A percentile compares a stretch with the other conserved stretches of the same genome.
phyloP scores from a whole-genome alignment of 2,888 invertebrate genomes.

The Dione vanillae region DNA sequence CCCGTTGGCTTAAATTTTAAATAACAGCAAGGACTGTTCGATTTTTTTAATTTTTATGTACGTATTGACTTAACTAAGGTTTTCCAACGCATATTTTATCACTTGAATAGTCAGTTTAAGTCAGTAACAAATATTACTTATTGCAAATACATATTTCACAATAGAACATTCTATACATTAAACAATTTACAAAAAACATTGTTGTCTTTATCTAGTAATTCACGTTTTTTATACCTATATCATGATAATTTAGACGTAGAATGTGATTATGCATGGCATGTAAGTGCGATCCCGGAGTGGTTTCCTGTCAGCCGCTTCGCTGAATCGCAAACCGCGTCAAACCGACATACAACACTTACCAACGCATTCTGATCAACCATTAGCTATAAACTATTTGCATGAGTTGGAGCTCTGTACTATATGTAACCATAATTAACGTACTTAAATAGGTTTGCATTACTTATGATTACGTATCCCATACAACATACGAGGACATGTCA shows the following conservation, averaged over 20 bases:
- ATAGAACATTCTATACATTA: not conserved
- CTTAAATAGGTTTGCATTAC: slow-evolving; percentile 13
- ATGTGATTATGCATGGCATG: slow-evolving; percentile 69
- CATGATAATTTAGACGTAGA: slow-evolving; percentile 23
- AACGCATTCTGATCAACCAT: slow-evolving; percentile 56
- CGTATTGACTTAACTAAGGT: too few species aligned
- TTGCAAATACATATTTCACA: too few species aligned
- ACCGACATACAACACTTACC: slow-evolving; percentile 63
- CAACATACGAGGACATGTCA: too few species aligned
- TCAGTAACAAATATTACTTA: not conserved
- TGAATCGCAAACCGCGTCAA: slow-evolving; percentile 65
- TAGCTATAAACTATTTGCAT: slow-evolving; percentile 54
- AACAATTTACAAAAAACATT: not conserved
- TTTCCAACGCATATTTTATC: too few species aligned
- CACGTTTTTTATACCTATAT: slow-evolving; percentile 4
- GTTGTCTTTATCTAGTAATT: not conserved
- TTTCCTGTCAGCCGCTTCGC: slow-evolving; percentile 75
- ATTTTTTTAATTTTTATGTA: too few species aligned
- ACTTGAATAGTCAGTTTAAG: too few species aligned
- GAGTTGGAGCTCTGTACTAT: slow-evolving; percentile 4
- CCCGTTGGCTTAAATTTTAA: too few species aligned
- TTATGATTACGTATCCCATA: slow-evolving; percentile 15
- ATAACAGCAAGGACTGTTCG: too few species aligned
- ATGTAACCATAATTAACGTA: slow-evolving; percentile 17
- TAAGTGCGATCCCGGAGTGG: slow-evolving; percentile 60